Evolutionary conservation across 1,140 invertebrate species (phyloP).

Genomic region (Euglossa dilemma): DNA sequence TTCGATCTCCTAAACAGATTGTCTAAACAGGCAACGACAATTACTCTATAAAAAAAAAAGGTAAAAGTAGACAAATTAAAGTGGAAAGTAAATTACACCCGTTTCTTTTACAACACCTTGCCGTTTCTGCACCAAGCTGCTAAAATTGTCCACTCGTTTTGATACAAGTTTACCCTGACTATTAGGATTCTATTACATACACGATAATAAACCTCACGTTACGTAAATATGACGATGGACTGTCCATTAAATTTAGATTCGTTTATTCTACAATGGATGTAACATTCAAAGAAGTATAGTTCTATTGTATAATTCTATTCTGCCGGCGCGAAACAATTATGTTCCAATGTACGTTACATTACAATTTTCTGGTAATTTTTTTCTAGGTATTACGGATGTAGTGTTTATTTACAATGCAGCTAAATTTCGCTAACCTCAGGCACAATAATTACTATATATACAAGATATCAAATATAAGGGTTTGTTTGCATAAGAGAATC

Average conservation of each 20-base stretch:
- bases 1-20: too few species aligned
- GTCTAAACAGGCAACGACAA: background rate
- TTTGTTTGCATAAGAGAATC: background rate
- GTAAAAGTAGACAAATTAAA: background rate
- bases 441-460: background rate
- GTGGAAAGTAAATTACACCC: background rate
- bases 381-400: background rate
- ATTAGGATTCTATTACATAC: conserved; percentile 6
- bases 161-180: background rate
- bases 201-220: conserved; percentile 13
- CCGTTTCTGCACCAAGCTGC: background rate
- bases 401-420: too few species aligned
- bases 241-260: background rate
- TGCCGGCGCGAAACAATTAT: background rate
- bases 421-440: background rate
- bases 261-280: background rate
- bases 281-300: background rate
- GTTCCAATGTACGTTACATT: background rate
- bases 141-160: background rate
- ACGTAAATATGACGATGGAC: conserved; percentile 23
- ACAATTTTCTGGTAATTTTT: background rate
- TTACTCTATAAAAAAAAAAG: too few species aligned
- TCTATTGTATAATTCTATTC: background rate
- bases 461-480: background rate
- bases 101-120: background rate